Percentiles rank a stretch among this genome's conserved stretches.
These are phyloP conservation scores for Amphiduros pacificus DNA, from an alignment of 2,888 invertebrate species.

Conservation along the genomic window DNA sequence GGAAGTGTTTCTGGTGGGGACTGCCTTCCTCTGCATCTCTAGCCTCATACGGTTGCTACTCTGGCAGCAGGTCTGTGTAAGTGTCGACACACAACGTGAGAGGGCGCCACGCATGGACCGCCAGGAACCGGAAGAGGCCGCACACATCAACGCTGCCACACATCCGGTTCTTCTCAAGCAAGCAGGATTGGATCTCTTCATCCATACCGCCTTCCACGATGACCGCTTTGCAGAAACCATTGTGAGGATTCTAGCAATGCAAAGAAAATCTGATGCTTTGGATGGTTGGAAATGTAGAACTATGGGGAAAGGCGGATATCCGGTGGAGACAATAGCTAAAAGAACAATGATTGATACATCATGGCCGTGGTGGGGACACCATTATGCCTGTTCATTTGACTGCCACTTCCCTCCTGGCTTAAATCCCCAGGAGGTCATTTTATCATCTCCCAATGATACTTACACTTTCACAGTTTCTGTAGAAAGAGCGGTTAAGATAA, in stretches of 20 bases:
- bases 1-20: no score
- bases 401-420: background rate
- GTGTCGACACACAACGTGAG: no score
- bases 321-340: background rate
- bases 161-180: no score
- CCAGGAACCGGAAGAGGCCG: no score
- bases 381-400: background rate
- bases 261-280: background rate
- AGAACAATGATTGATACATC: background rate
- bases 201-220: background rate
- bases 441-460: background rate
- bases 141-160: no score
- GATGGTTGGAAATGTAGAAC: background rate
- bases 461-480: background rate
- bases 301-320: background rate
- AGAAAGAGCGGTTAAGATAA: background rate
- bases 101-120: no score
- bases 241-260: constrained; percentile 1
- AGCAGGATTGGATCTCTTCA: background rate
- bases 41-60: no score
- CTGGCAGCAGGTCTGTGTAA: no score
- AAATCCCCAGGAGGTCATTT: background rate
- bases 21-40: no score
- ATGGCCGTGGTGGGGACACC: background rate
- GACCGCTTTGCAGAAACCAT: background rate